A percentile compares a stretch with the other conserved stretches of the same genome.
Conservation (phyloP, 2,888 invertebrate genomes). For the Limnephilus rhombicus region DNA sequence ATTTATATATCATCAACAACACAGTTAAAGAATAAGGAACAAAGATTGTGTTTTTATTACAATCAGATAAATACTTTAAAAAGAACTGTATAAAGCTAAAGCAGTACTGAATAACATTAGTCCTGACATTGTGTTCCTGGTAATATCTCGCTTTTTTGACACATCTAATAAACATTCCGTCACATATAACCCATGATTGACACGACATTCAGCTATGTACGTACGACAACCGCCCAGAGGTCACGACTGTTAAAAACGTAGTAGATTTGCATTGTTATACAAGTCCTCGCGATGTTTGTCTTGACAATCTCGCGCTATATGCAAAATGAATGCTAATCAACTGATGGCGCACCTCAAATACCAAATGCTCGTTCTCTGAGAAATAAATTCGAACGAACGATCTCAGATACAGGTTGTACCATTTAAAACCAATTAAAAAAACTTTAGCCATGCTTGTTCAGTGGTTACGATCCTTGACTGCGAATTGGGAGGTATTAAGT, state of each 20-base stretch:
- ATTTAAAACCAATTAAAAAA: neutral
- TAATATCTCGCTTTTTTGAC: neutral
- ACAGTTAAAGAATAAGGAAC: too few relatives aligned
- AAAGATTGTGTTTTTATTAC: too few relatives aligned
- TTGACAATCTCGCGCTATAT: slow-evolving; percentile 13
- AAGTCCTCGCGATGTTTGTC: slow-evolving; percentile 4
- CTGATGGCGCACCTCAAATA: slow-evolving; percentile 33
- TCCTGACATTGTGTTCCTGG: neutral
- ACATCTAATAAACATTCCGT: neutral
- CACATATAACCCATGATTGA: neutral
- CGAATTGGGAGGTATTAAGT: too few relatives aligned
- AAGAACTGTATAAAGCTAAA: too few relatives aligned
- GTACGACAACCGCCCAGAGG: neutral
- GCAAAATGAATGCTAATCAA: slow-evolving; percentile 12
- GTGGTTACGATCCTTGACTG: neutral
- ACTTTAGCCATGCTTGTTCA: neutral
- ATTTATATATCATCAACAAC: too few relatives aligned
- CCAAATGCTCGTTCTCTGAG: neutral
- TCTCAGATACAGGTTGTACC: neutral
- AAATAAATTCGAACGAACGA: slow-evolving; percentile 13
- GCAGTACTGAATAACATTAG: neutral
- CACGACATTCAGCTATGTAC: neutral
- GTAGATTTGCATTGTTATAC: neutral
- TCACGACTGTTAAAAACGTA: neutral
- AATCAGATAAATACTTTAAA: too few relatives aligned